Conservation (phyloP, 2,113 vertebrate species). For the Naja naja region DNA sequence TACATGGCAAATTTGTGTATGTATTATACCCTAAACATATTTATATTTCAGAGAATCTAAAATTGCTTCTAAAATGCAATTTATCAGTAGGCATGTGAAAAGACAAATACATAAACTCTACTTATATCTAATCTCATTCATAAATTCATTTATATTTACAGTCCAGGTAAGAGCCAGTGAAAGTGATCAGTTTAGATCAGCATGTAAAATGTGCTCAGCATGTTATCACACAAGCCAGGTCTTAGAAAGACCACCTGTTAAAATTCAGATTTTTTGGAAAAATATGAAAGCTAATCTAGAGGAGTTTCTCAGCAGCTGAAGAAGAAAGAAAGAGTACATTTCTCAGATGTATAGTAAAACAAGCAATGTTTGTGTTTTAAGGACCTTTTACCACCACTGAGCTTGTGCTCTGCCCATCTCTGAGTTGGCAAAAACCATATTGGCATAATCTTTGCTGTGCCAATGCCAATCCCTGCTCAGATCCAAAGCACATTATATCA, state of each 20-base stretch:
- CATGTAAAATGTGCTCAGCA: constrained; percentile 33
- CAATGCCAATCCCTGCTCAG: neutral
- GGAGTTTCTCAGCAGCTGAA: constrained; percentile 48
- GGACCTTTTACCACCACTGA: neutral
- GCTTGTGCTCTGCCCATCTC: neutral
- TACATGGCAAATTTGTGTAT: neutral
- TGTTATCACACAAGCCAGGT: constrained; percentile 55
- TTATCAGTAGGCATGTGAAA: constrained; percentile 50
- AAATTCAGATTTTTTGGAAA: constrained; percentile 59
- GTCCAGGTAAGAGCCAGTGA: constrained; percentile 53
- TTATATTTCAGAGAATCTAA: neutral
- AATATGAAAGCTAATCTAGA: constrained; percentile 53
- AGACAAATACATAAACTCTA: constrained; percentile 36
- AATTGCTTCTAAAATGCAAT: constrained; percentile 27
- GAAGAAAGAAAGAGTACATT: constrained; percentile 27
- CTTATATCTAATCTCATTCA: constrained; percentile 60
- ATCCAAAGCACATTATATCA: neutral
- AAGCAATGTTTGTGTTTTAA: constrained; percentile 29
- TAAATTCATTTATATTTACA: constrained; percentile 68
- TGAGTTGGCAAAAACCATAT: neutral
- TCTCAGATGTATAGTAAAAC: constrained; percentile 35
- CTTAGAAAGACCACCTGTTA: constrained; percentile 56
- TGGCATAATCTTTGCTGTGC: neutral
- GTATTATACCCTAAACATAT: neutral
- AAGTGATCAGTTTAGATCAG: constrained; percentile 52